Evolutionary conservation across 1,140 invertebrate genomes (phyloP).

Genomic region (Glomeris maerens): DNA sequence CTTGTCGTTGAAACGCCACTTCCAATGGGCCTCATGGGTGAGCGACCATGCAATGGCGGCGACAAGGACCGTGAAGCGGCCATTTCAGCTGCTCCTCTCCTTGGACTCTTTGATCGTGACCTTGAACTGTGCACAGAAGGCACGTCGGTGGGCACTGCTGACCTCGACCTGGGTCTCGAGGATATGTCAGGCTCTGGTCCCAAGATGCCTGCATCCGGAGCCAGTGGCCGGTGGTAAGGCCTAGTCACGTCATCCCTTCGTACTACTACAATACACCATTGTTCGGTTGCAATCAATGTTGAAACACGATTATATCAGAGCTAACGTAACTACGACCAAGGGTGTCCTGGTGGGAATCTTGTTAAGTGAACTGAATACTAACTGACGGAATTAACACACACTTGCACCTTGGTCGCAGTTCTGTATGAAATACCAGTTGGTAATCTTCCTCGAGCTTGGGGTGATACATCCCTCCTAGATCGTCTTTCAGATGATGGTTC

Average conservation of each 20-base stretch:
- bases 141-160: constrained; percentile 56
- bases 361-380: too few species aligned
- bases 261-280: too few species aligned
- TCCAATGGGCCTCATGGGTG: not conserved
- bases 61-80: constrained; percentile 52
- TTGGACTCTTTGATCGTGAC: constrained; percentile 36
- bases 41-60: constrained; percentile 35
- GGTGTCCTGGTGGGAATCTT: too few species aligned
- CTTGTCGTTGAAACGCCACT: constrained; percentile 44
- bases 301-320: too few species aligned
- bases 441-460: constrained; percentile 3
- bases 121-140: constrained; percentile 34
- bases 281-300: too few species aligned
- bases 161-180: constrained; percentile 41
- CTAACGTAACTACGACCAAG: too few species aligned
- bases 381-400: too few species aligned
- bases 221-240: too few species aligned
- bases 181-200: constrained; percentile 16
- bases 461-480: constrained; percentile 15
- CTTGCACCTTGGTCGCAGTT: not conserved
- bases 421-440: constrained; percentile 1
- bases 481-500: constrained; percentile 9
- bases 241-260: too few species aligned
- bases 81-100: constrained; percentile 37
- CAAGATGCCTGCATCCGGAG: too few species aligned